phyloP scores from a whole-genome alignment of 2,113 vertebrate species.

The Brienomyrus brachyistius region DNA sequence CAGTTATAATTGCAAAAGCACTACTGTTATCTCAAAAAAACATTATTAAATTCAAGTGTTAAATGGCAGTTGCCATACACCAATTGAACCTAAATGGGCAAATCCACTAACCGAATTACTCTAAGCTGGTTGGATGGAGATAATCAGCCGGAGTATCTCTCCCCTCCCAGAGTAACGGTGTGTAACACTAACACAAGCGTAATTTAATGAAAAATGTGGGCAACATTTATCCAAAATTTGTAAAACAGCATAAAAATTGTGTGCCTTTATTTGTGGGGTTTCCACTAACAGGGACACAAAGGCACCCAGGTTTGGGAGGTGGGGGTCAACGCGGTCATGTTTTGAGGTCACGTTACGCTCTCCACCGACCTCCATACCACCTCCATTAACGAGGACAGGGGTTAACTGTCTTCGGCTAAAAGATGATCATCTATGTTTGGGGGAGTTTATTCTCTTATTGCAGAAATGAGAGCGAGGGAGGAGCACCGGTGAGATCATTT shows the following conservation, averaged over 20 bases:
- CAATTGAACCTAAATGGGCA: not conserved
- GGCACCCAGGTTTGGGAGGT: not conserved
- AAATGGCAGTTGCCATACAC: slow-evolving; percentile 3
- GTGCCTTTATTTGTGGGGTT: not conserved
- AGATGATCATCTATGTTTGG: not conserved
- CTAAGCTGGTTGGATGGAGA: not conserved
- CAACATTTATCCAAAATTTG: not conserved
- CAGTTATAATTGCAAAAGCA: not conserved
- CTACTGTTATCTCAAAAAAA: not conserved
- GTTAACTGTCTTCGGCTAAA: not conserved
- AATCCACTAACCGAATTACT: not conserved
- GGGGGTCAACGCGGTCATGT: not conserved
- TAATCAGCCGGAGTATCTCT: not conserved
- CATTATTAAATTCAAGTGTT: slow-evolving; percentile 10
- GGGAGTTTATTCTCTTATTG: not conserved
- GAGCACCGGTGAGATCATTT: not conserved
- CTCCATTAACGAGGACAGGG: not conserved
- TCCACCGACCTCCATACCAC: not conserved
- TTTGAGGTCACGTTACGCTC: not conserved
- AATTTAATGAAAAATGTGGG: not conserved
- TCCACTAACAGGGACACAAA: not conserved
- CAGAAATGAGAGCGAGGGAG: not conserved
- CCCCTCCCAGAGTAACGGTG: not conserved
- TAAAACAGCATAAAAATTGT: not conserved
- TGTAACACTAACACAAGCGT: not conserved